Evolutionary conservation across 2,888 invertebrate species (phyloP), one percentile per base, ranked within the genome.

Genomic region (Conchocele bisecta): DNA sequence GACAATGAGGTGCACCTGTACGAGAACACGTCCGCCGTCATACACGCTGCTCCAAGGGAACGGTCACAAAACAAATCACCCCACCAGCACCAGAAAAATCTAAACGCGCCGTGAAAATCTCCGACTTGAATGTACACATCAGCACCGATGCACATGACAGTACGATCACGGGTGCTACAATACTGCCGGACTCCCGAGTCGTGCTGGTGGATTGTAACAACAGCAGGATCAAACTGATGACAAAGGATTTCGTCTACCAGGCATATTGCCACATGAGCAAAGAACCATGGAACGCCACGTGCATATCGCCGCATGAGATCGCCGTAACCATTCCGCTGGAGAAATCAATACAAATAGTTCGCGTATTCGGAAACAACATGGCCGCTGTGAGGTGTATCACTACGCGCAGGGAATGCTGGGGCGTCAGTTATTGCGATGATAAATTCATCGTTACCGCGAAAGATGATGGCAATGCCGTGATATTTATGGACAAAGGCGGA

Each of bases 361-460:
- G 76, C 13, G 63, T 69, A 5, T 24, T 56, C 20, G 56, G 53
- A 4, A 41, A 57, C 1, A 56, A 44, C 28, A 61, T 76, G 59
- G 57, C 58, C 17, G 46, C 63, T 0, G 26, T 58, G 15, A 51
- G 76, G 5, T 61, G 72, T 26, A 69, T 76, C 24, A 54, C 42
- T 15, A 76, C 76, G 26, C 61, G 72, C 7, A 37, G 72, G 9
- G 76, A 76, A 56, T 76, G 76, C 39, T 76, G 76, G 76, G 76
- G 76, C 3, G 63, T 76, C 20, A 54, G 66, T 22, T 57, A 66
- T 17, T 63, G 69, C 5, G 72, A 72, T 20, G 66, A 60, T 13
- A 58, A 63, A 17, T 50, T 76, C 20, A 46, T 64, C 2, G 46
- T 66, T 15, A 73, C 72, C 7, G 73, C 76, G 13, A 76, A 76